Evolutionary conservation across 2,888 invertebrate genomes (phyloP).

Genomic region (Drepana falcataria): DNA sequence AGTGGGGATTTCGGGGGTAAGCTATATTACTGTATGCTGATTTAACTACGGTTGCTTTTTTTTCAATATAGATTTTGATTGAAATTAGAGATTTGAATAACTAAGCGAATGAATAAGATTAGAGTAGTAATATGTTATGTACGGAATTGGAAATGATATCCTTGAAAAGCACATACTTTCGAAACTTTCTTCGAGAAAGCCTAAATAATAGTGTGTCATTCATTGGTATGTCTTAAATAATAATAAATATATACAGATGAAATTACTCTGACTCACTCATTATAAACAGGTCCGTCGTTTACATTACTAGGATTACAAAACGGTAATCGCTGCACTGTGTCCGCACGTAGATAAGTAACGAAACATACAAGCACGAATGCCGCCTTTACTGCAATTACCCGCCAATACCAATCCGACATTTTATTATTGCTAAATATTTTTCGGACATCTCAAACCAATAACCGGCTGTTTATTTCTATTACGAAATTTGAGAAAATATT

Average conservation of each 20-base stretch:
- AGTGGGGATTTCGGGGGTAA: no score
- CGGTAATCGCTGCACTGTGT: slow-evolving; percentile 63
- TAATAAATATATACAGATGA: not conserved
- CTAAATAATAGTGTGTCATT: no score
- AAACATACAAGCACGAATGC: slow-evolving; percentile 55
- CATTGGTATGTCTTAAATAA: no score
- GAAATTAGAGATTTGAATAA: no score
- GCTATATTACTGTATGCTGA: no score
- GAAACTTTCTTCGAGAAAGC: no score
- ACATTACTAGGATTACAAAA: slow-evolving; percentile 64
- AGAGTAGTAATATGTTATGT: not conserved
- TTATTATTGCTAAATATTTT: slow-evolving; percentile 57
- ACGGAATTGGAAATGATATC: not conserved
- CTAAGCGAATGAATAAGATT: no score
- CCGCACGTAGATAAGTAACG: slow-evolving; percentile 54
- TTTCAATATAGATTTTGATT: no score
- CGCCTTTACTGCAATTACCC: slow-evolving; percentile 56
- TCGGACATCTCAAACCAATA: slow-evolving; percentile 57
- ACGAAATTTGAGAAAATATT: slow-evolving; percentile 48
- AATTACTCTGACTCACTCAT: slow-evolving; percentile 54
- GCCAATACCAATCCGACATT: slow-evolving; percentile 73
- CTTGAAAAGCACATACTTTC: not conserved
- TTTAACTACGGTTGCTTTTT: no score
- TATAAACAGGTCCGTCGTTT: slow-evolving; percentile 40
- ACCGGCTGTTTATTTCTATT: slow-evolving; percentile 42